Percentiles rank a stretch among this genome's conserved stretches.
phyloP scores from a whole-genome alignment of 2,888 invertebrate species.

The Parnassius mnemosyne region DNA sequence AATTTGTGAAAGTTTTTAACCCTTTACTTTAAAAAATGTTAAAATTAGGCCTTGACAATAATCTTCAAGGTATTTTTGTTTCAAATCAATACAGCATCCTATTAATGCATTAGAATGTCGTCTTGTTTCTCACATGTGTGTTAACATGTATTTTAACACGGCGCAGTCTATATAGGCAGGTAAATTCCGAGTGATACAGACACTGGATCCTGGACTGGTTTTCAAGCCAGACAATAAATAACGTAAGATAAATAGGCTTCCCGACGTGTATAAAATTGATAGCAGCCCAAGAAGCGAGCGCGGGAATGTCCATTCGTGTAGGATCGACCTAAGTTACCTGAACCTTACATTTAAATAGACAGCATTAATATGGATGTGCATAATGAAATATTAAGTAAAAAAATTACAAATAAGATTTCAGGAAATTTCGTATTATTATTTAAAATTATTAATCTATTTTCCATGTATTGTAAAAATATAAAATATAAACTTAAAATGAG shows the following conservation, averaged over 20 bases:
- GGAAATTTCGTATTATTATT: no score
- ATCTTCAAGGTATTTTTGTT: constrained; percentile 5
- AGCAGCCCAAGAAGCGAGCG: constrained; percentile 62
- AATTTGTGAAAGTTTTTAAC: constrained; percentile 69
- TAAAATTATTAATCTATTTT: no score
- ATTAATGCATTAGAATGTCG: constrained; percentile 18
- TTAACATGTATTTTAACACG: constrained; percentile 1
- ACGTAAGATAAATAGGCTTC: constrained; percentile 77
- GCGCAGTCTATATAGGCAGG: constrained; percentile 52
- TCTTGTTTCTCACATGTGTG: constrained; percentile 35
- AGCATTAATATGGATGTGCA: constrained; percentile 7
- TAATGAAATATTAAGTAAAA: constrained; percentile 9
- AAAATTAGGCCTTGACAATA: not conserved
- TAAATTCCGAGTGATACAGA: constrained; percentile 44
- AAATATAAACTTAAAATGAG: constrained; percentile 8
- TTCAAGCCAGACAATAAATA: constrained; percentile 75
- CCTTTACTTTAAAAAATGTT: constrained; percentile 37
- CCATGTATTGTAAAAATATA: not conserved
- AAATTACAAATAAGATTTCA: not conserved
- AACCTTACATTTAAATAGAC: constrained; percentile 14
- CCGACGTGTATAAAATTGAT: constrained; percentile 77
- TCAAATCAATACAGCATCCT: constrained; percentile 10
- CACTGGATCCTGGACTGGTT: constrained; percentile 69
- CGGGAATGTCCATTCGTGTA: constrained; percentile 59
- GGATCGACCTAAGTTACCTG: constrained; percentile 43